These are phyloP conservation scores for Thera obeliscata DNA, from an alignment of 2,888 invertebrate species.

Conservation along the genomic window DNA sequence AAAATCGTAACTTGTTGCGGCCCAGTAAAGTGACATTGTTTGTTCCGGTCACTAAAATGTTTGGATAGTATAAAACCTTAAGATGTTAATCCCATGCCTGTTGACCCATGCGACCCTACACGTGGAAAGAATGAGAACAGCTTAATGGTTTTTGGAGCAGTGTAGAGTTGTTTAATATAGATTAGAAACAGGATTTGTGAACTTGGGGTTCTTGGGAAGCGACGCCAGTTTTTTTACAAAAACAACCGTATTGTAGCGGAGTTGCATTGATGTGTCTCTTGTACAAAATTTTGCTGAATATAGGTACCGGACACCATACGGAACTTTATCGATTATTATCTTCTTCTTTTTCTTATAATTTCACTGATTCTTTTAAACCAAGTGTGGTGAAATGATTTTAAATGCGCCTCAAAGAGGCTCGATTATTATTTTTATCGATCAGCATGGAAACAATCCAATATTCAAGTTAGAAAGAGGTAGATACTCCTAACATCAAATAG, in stretches of 20 bases:
- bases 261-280: too few relatives aligned
- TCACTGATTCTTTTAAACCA: too few relatives aligned
- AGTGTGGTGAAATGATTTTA: too few relatives aligned
- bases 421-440: too few relatives aligned
- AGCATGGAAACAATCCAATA: not conserved
- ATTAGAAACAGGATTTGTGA: slow-evolving; percentile 14
- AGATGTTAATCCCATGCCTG: slow-evolving; percentile 35
- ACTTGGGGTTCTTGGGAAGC: not conserved
- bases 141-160: slow-evolving; percentile 16
- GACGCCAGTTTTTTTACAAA: too few relatives aligned
- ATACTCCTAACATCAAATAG: slow-evolving; percentile 20
- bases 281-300: too few relatives aligned
- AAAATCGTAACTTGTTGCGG: slow-evolving; percentile 6
- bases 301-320: too few relatives aligned
- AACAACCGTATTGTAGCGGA: too few relatives aligned
- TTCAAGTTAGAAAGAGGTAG: not conserved
- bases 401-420: too few relatives aligned
- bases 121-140: slow-evolving; percentile 17
- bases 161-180: slow-evolving; percentile 12
- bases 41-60: slow-evolving; percentile 51
- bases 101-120: slow-evolving; percentile 32
- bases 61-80: slow-evolving; percentile 40
- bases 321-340: too few relatives aligned
- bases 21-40: slow-evolving; percentile 43
- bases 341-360: too few relatives aligned